These are phyloP conservation scores for Polypedilum vanderplanki DNA, from an alignment of 1,140 invertebrate genomes.

Conservation along the genomic window DNA sequence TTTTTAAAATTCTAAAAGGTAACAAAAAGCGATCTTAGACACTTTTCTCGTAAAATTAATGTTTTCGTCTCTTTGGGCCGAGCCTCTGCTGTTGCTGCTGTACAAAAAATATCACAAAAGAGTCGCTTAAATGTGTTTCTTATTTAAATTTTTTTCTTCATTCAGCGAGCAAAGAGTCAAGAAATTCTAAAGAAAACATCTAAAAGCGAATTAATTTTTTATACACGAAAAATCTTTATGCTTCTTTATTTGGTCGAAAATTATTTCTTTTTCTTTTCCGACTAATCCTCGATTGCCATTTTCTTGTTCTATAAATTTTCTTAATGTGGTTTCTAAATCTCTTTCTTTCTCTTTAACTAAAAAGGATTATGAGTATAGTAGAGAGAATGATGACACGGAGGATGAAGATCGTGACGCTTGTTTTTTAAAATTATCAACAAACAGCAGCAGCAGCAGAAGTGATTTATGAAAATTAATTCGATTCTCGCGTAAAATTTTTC, in stretches of 20 bases:
- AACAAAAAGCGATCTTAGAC: slow-evolving; percentile 17
- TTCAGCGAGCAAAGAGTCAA: background rate
- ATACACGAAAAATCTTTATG: no score
- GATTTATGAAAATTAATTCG: slow-evolving; percentile 8
- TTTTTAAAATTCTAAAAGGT: slow-evolving; percentile 14
- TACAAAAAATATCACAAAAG: background rate
- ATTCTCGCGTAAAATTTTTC: background rate
- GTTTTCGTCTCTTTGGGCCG: background rate
- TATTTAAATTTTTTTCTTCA: slow-evolving; percentile 13
- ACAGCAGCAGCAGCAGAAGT: background rate
- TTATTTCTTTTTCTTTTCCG: no score
- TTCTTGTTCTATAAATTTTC: background rate
- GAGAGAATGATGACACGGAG: background rate
- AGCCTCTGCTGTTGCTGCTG: background rate
- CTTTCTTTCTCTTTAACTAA: background rate
- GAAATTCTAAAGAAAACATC: no score
- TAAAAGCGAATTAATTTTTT: no score
- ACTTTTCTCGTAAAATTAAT: slow-evolving; percentile 19
- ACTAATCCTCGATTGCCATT: no score
- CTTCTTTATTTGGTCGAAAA: no score
- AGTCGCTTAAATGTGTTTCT: background rate
- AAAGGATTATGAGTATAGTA: background rate
- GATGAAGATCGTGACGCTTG: background rate
- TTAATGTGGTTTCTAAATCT: background rate
- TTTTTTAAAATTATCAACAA: background rate